phyloP scores from a whole-genome alignment of 1,140 invertebrate genomes.

The Polyergus mexicanus region DNA sequence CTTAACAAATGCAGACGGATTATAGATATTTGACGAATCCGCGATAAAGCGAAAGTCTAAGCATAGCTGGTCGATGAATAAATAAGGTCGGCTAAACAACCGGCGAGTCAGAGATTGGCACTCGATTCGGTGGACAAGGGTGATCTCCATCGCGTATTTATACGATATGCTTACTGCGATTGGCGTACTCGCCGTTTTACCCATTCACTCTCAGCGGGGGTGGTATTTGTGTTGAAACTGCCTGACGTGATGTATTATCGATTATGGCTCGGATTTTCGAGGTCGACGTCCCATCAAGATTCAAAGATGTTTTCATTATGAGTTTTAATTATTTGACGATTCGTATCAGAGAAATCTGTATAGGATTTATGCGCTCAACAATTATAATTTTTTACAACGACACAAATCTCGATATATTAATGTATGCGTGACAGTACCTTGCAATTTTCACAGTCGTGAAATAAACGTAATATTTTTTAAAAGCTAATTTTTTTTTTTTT shows the following conservation, averaged over 20 bases:
- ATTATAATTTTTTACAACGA: slow-evolving; percentile 8
- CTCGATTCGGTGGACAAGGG: slow-evolving; percentile 1
- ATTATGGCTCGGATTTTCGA: slow-evolving; percentile 51
- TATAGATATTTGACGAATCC: slow-evolving; percentile 65
- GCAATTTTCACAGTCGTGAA: background rate
- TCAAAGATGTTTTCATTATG: slow-evolving; percentile 14
- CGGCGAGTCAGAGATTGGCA: background rate
- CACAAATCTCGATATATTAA: background rate
- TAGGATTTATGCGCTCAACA: background rate
- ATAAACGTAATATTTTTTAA: background rate
- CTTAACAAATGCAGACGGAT: slow-evolving; percentile 56
- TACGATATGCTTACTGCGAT: slow-evolving; percentile 70
- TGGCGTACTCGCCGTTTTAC: slow-evolving; percentile 68
- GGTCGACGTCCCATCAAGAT: background rate
- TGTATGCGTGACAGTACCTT: background rate
- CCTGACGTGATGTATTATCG: slow-evolving; percentile 67
- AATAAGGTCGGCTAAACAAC: slow-evolving; percentile 70
- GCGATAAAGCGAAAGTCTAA: slow-evolving; percentile 75
- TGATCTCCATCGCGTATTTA: slow-evolving; percentile 71
- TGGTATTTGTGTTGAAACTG: slow-evolving; percentile 62
- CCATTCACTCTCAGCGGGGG: slow-evolving; percentile 69
- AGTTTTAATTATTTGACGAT: background rate
- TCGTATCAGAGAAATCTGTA: background rate
- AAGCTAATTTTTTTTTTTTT: background rate
- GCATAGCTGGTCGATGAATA: slow-evolving; percentile 73